These are phyloP conservation scores for Actias luna DNA, from an alignment of 2,888 invertebrate genomes.

Conservation along the genomic window DNA sequence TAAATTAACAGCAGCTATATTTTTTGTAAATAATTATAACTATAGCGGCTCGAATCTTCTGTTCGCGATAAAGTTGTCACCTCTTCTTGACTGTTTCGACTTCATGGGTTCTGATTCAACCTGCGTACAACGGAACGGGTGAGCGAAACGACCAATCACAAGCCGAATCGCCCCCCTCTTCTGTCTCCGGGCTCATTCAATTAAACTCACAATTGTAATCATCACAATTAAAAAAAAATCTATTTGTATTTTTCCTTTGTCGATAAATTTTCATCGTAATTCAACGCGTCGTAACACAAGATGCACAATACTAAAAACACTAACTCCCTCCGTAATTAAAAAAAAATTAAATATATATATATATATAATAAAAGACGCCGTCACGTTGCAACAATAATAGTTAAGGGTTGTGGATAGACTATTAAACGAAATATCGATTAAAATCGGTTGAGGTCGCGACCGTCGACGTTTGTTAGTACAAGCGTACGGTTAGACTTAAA, in stretches of 20 bases:
- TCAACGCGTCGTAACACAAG: constrained; percentile 69
- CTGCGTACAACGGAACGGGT: constrained; percentile 79
- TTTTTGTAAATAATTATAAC: constrained; percentile 15
- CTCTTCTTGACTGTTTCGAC: constrained; percentile 21
- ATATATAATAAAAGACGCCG: constrained; percentile 41
- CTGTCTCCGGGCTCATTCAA: constrained; percentile 64
- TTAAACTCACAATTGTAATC: constrained; percentile 29
- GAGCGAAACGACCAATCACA: constrained; percentile 67
- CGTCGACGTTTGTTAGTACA: constrained; percentile 72
- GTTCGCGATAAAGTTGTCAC: constrained; percentile 16
- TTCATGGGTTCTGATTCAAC: constrained; percentile 79
- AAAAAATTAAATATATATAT: constrained; percentile 35
- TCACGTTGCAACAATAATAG: constrained; percentile 71
- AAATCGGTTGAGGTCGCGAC: constrained; percentile 52
- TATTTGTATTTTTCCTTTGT: neutral
- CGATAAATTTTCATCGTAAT: neutral
- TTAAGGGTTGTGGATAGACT: constrained; percentile 79
- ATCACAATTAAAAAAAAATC: constrained; percentile 25
- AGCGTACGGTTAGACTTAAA: constrained; percentile 71
- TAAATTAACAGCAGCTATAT: constrained; percentile 7
- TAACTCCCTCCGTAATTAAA: constrained; percentile 66
- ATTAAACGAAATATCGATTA: constrained; percentile 44
- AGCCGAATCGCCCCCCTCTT: constrained; percentile 76
- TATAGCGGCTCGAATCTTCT: constrained; percentile 20
- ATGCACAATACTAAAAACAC: constrained; percentile 78